Evolutionary conservation across 2,797 vertebrate species (phyloP), one percentile per base, ranked within the genome.

Genomic region (Melanotaenia trifasciata): DNA sequence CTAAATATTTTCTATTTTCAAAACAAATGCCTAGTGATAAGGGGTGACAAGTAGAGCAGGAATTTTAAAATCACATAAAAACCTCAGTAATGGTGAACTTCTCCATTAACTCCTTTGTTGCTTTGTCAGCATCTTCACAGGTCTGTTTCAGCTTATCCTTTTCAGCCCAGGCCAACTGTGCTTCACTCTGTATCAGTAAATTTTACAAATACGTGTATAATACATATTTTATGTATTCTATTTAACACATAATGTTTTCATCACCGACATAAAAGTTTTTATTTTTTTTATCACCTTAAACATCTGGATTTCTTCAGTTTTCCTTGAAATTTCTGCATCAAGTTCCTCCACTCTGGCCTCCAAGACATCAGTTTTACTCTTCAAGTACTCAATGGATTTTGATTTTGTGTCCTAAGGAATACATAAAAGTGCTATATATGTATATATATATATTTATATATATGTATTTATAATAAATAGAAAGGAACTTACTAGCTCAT

Each of bases 401-500:
- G 81, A 84, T 76, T 80, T 86, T 67, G 50, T 71, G 20, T 90
- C 89, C 95, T 96, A 59, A 24, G 2, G 8, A 50, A 50, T 47
- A 82, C 78, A 20, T 74, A 59, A 8, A 72, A 53, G 32, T 32
- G 32, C 0, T 13, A 3, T 3, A 13, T 13, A 13, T 38, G 4
- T 38, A 13, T 38, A 13, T 12, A 2, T 38, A 4, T 38, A 8
- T 38, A 13, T 36, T 1, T 36, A 1, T 36, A 9, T 36, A 1
- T 10, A 9, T 36, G 2, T 36, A 9, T 36, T 2, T 33, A 33
- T 33, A 30, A 4, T 30, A 30, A 30, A 30, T n/a, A n/a, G 33
- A 16, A 43, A 18, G 3, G 0, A 40, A 57, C 32, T 72, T 96
- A 98, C 97, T 93, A 96, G 76, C 70, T 94, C 83, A 79, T 87